Conservation (phyloP, 2,888 invertebrate species). For the Amphipyra tragopoginis region DNA sequence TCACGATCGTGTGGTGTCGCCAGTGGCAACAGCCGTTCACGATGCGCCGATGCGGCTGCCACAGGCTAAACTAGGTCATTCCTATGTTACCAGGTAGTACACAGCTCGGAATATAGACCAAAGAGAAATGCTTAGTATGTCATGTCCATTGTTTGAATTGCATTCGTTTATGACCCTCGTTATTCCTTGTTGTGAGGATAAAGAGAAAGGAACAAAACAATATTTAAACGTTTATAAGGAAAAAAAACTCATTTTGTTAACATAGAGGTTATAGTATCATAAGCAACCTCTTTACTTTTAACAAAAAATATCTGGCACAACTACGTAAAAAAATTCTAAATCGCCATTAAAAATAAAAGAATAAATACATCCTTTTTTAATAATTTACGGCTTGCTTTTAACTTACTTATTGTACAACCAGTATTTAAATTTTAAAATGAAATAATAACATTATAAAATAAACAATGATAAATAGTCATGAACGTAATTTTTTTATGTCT, state of each 20-base stretch:
- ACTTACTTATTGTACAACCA: no score
- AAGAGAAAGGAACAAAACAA: background rate
- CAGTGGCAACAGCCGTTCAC: slow-evolving; percentile 46
- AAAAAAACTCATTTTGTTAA: background rate
- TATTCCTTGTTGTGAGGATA: background rate
- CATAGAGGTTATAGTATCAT: slow-evolving; percentile 9
- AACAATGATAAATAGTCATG: no score
- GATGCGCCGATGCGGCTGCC: slow-evolving; percentile 61
- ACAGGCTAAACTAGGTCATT: slow-evolving; percentile 59
- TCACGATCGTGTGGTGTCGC: slow-evolving; percentile 55
- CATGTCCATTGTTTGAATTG: slow-evolving; percentile 19
- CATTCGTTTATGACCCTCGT: slow-evolving; percentile 6
- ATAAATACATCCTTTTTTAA: background rate
- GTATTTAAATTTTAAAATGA: no score
- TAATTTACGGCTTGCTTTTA: background rate
- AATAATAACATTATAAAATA: no score
- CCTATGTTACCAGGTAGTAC: slow-evolving; percentile 51
- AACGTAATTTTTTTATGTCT: no score
- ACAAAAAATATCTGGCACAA: background rate
- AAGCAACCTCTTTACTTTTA: slow-evolving; percentile 1
- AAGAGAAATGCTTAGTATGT: slow-evolving; percentile 32
- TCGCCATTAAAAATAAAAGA: background rate
- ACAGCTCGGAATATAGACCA: slow-evolving; percentile 37
- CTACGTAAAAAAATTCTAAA: background rate
- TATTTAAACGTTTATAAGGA: no score